Base-by-base conservation (phyloP, 2,888 invertebrate genomes). In the Apotomis capreana region DNA sequence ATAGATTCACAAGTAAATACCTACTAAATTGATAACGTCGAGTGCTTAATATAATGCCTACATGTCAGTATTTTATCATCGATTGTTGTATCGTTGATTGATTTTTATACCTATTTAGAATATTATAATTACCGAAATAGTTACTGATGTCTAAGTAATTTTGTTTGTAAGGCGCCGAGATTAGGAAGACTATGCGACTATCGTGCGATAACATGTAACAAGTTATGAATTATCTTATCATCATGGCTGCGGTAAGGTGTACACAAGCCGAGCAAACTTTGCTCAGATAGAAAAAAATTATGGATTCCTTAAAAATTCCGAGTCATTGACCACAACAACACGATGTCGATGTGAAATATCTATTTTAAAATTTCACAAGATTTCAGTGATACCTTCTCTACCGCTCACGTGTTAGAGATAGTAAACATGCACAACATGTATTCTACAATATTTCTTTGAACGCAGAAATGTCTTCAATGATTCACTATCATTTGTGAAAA, bases 211-310 rank as follows among this genome's bases (percentile, higher is more conserved):
- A 83, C 83, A 78, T 78, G 77, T 76, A 63, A 68, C 72, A 68
- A 68, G 86, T 89, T 80, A 83, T 85, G 87, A 87, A 82, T 85
- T 89, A 89, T 90, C 91, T 91, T 90, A 91, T 91, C 91, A 36
- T 67, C 71, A 70, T 75, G 79, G 81, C 83, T 81, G 81, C 76
- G 79, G 81, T 80, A 79, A 84, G 82, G 89, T 85, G 87, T 84
- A 89, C 89, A 89, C 84, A 87, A 85, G 83, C 84, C 83, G 77
- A 79, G 77, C 78, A 88, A 89, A 88, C 80, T 82, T 76, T 77
- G 79, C 77, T 80, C n/a, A 37, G 51, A 44, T 51, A 61, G 40
- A 72, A 68, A 68, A 70, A 68, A 58, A 10, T 51, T 36, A 68
- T 37, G 46, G 13, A 62, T 54, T 68, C 63, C 36, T 40, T 63